A percentile compares a stretch with the other conserved stretches of the same genome.
Evolutionary conservation across 2,888 invertebrate species (phyloP).

Genomic region (Dolichomitus sp.): DNA sequence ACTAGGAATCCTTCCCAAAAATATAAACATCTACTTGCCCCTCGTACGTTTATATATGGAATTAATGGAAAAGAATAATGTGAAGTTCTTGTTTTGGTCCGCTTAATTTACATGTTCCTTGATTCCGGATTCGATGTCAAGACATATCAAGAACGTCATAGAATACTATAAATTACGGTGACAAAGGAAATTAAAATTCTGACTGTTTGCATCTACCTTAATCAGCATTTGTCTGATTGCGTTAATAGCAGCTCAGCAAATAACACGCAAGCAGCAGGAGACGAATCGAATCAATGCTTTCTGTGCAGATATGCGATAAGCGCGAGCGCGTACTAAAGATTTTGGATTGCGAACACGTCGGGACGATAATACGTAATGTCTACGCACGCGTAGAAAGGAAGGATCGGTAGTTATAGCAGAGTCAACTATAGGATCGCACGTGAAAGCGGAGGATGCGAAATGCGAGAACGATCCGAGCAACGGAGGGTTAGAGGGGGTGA

Average conservation of each 20-base stretch:
- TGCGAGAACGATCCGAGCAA: conserved; percentile 19
- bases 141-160: too few relatives aligned
- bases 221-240: background rate
- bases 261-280: background rate
- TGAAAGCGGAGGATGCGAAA: conserved; percentile 36
- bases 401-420: background rate
- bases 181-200: background rate
- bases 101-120: too few relatives aligned
- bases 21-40: background rate
- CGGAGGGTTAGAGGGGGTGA: conserved; percentile 34
- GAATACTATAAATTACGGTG: too few relatives aligned
- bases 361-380: conserved; percentile 32
- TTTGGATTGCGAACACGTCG: conserved; percentile 7
- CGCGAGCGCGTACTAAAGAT: conserved; percentile 12
- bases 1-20: background rate
- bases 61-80: too few relatives aligned
- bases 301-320: background rate
- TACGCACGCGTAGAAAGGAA: conserved; percentile 3
- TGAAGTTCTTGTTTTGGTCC: too few relatives aligned
- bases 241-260: background rate
- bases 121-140: too few relatives aligned
- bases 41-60: too few relatives aligned
- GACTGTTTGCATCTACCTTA: background rate
- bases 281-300: conserved; percentile 12
- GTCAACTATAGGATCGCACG: background rate